A percentile compares a stretch with the other conserved stretches of the same genome.
Conservation (phyloP, 2,888 invertebrate species). For the Drosophila mimica region DNA sequence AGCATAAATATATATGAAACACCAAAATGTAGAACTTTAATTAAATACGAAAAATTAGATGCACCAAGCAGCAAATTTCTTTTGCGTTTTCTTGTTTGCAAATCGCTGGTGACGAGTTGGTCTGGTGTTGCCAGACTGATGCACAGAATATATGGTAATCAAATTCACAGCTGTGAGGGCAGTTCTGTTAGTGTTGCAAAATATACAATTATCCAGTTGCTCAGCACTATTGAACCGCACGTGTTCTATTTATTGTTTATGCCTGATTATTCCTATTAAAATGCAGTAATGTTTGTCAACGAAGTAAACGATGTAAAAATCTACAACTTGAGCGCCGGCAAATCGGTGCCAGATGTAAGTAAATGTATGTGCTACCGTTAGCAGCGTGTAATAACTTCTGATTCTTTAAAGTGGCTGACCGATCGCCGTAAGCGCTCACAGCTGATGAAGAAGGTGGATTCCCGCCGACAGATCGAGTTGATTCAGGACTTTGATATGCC, state of each 20-base stretch:
- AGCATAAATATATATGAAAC: constrained; percentile 32
- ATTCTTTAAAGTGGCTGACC: constrained; percentile 91
- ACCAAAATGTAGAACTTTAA: constrained; percentile 11
- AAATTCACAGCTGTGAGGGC: constrained; percentile 43
- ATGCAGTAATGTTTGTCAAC: constrained; percentile 92
- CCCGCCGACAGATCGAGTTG: constrained; percentile 95
- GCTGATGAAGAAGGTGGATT: constrained; percentile 94
- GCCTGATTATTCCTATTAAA: constrained; percentile 29
- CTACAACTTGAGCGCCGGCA: constrained; percentile 98
- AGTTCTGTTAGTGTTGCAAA: constrained; percentile 33
- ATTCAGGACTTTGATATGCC: constrained; percentile 99
- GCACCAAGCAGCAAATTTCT: constrained; percentile 37
- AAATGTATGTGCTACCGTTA: background rate
- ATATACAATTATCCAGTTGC: background rate
- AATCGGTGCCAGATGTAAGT: constrained; percentile 97
- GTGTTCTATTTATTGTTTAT: constrained; percentile 68
- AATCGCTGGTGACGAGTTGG: constrained; percentile 49
- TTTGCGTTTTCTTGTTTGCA: constrained; percentile 65
- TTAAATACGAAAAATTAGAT: constrained; percentile 19
- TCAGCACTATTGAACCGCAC: constrained; percentile 45
- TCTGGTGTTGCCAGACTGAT: constrained; percentile 40
- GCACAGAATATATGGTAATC: constrained; percentile 1
- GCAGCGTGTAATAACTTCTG: background rate
- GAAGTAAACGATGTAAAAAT: constrained; percentile 98
- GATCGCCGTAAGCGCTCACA: constrained; percentile 93